Base-by-base conservation (phyloP, 2,888 invertebrate genomes). In the Stictocephala bisonia region DNA sequence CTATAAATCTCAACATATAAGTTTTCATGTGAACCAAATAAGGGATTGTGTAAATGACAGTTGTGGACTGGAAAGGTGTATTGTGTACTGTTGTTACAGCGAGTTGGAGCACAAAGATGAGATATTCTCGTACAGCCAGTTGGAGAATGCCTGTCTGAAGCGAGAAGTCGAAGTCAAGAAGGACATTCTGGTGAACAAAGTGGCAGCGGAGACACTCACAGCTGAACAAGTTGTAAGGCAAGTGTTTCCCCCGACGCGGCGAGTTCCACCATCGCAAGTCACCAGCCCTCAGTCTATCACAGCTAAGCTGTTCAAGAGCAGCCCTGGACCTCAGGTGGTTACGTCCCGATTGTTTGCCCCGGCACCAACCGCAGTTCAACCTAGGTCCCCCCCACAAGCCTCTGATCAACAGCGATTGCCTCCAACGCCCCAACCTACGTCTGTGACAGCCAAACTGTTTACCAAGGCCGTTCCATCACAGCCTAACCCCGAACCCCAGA, bases 101-200 rank as follows among this genome's bases (percentile, higher is more conserved):
- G 92, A 90, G 84, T 88, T 93, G 85, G 93, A 93, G 88, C 89
- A 89, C 87, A 88, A 89, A 86, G 88, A 91, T 88, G 91, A 92
- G 85, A 89, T 93, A 82, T 91, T 91, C 83, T 91, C 92, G 81
- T 86, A 88, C 83, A 88, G 89, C 83, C 88, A 88, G 82, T 83
- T 87, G 81, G 60, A 71, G 58, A 41, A 40, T 56, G 75, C 75
- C 75, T 68, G 72, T 56, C 74, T 48, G 0, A 56, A 58, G 68
- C 29, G 41, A 24, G 40, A 60, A 20, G 70, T 41, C 44, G 64
- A 58, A 26, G 71, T 56, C 27, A 18, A 27, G 18, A 58, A 58
- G 51, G 1, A 1, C 0, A 15, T 29, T 22, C 44, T 56, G 26
- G n/a, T 35, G 31, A n/a, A n/a, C n/a, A n/a, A n/a, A n/a, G 64